Conservation (phyloP, 2,888 invertebrate species). For the Clostera curtula region DNA sequence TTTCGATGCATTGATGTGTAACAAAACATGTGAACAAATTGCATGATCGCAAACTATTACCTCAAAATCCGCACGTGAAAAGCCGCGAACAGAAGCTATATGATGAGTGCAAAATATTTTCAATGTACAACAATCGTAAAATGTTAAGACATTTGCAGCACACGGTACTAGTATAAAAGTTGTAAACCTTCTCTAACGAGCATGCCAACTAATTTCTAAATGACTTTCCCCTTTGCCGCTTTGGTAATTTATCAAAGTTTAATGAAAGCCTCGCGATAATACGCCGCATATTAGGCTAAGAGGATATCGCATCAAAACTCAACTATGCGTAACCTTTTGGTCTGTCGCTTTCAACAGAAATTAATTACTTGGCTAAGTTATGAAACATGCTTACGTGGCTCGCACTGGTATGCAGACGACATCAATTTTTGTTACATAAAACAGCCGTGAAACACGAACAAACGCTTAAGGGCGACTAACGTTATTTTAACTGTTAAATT, state of each 20-base stretch:
- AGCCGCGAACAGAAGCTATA: too few relatives aligned
- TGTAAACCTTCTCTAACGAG: too few relatives aligned
- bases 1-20: too few relatives aligned
- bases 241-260: slow-evolving; percentile 34
- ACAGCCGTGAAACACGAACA: slow-evolving; percentile 21
- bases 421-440: slow-evolving; percentile 27
- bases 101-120: too few relatives aligned
- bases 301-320: slow-evolving; percentile 23
- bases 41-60: too few relatives aligned
- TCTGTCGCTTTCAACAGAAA: slow-evolving; percentile 13
- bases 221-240: too few relatives aligned
- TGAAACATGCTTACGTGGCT: slow-evolving; percentile 17
- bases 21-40: too few relatives aligned
- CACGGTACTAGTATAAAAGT: too few relatives aligned
- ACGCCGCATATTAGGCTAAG: slow-evolving; percentile 26
- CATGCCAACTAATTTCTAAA: too few relatives aligned
- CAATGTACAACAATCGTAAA: too few relatives aligned
- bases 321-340: slow-evolving; percentile 35
- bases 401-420: slow-evolving; percentile 22
- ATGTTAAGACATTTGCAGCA: too few relatives aligned
- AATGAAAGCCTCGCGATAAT: slow-evolving; percentile 27
- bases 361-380: slow-evolving; percentile 40
- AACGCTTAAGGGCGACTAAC: slow-evolving; percentile 8
- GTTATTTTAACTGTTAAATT: slow-evolving; percentile 1
- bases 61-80: too few relatives aligned